Base-by-base conservation (phyloP, 2,888 invertebrate genomes). In the Epinotia nisella region DNA sequence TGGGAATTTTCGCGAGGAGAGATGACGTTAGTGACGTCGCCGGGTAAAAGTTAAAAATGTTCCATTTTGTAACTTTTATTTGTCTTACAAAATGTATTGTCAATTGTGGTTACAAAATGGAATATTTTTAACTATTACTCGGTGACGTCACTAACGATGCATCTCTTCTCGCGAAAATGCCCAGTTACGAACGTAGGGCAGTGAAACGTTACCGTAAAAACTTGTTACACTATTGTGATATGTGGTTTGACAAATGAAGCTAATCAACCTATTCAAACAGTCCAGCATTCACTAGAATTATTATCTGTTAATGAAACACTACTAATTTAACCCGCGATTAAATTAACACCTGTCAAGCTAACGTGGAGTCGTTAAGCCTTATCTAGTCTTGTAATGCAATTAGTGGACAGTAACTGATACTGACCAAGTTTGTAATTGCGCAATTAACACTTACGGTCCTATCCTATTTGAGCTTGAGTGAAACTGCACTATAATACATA, bases 281-380 rank as follows among this genome's bases (percentile, higher is more conserved):
- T 13, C 41, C n/a, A n/a, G n/a, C n/a, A 56, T 24, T 56, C 24
- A 66, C 49, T 49, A 41, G 41, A 56, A 41, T 39, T 51, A 53
- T 13, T 59, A 59, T 58, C 49, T 55, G 29, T 59, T 60, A 61
- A 70, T 61, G 13, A 53, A 61, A 53, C 60, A 17, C 51, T 29
- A 60, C 51, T 39, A 70, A 56, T 55, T 45, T 17, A 53, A n/a
- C 15, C 53, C 21, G 55, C 80, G 74, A 81, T 80, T 80, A 73
- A 79, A 80, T 83, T 80, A 78, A 75, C 73, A 78, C 72, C 72
- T 72, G 72, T 19, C 66, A 71, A 56, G 62, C 19, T 62, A 56
- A 70, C 60, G 53, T 55, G 53, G 10, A 70, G 45, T 29, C 49
- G 35, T 70, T 70, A 69, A 17, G 21, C 62, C 62, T 64, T 62